phyloP scores from a whole-genome alignment of 1,140 invertebrate species.

The Scylla paramamosain region DNA sequence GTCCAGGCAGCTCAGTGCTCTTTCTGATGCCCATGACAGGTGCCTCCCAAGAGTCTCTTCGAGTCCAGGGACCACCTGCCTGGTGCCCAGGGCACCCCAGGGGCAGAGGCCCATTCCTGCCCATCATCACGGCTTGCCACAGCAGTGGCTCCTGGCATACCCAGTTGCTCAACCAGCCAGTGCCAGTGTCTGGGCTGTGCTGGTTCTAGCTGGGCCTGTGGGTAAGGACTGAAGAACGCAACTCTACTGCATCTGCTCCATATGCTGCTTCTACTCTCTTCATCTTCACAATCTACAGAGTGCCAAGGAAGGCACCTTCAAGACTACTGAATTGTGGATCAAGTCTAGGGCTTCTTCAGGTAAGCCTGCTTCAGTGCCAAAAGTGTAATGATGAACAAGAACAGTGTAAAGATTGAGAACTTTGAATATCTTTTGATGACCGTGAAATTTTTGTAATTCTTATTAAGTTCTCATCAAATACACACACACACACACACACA shows the following conservation, averaged over 20 bases:
- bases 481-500: no score
- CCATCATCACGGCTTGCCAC: background rate
- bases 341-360: background rate
- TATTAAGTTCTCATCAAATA: no score
- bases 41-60: slow-evolving; percentile 57
- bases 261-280: background rate
- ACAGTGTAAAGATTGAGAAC: no score
- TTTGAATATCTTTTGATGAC: no score
- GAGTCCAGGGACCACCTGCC: slow-evolving; percentile 43
- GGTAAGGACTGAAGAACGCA: background rate
- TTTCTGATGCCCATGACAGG: slow-evolving; percentile 70
- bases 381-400: background rate
- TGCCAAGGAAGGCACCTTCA: background rate
- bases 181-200: background rate
- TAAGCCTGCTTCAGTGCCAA: background rate
- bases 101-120: slow-evolving; percentile 12
- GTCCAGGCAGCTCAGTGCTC: slow-evolving; percentile 65
- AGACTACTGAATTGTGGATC: background rate
- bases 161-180: background rate
- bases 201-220: background rate
- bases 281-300: background rate
- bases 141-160: background rate
- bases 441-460: no score
- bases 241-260: background rate
- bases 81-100: background rate